phyloP scores from a whole-genome alignment of 2,113 vertebrate species.

The Bolborhynchus lineola region DNA sequence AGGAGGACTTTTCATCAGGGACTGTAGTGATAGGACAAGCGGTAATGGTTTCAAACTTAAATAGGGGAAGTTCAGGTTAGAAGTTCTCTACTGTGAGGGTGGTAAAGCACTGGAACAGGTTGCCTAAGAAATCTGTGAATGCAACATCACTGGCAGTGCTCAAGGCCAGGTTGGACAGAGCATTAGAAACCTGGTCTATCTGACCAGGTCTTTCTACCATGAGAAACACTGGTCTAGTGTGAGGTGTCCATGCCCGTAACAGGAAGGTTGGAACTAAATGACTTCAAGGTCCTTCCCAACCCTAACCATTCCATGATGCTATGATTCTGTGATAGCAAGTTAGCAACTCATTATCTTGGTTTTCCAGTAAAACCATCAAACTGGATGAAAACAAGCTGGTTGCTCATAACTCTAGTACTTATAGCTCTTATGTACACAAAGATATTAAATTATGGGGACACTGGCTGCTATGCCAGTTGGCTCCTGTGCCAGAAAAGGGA shows the following conservation, averaged over 20 bases:
- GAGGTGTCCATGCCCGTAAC: neutral
- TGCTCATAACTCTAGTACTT: neutral
- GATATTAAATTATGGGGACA: neutral
- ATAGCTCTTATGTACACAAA: neutral
- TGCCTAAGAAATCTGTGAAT: neutral
- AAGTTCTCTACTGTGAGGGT: neutral
- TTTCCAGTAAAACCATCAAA: neutral
- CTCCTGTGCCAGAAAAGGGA: neutral
- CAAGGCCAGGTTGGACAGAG: neutral
- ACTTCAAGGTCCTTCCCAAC: neutral
- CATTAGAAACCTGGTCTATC: neutral
- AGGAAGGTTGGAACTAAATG: neutral
- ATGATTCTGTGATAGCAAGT: neutral
- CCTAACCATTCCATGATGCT: neutral
- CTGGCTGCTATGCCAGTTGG: neutral
- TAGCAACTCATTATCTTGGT: neutral
- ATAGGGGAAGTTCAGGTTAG: neutral
- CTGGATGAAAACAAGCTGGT: neutral
- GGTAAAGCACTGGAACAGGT: neutral
- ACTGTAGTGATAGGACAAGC: neutral
- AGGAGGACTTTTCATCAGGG: neutral
- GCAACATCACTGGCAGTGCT: neutral
- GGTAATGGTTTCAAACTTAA: neutral
- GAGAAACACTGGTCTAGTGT: too few relatives aligned
- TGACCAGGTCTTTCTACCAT: too few relatives aligned